These are phyloP conservation scores for Corythornis leucogaster DNA, from an alignment of 2,797 vertebrate genomes.

Conservation along the genomic window DNA sequence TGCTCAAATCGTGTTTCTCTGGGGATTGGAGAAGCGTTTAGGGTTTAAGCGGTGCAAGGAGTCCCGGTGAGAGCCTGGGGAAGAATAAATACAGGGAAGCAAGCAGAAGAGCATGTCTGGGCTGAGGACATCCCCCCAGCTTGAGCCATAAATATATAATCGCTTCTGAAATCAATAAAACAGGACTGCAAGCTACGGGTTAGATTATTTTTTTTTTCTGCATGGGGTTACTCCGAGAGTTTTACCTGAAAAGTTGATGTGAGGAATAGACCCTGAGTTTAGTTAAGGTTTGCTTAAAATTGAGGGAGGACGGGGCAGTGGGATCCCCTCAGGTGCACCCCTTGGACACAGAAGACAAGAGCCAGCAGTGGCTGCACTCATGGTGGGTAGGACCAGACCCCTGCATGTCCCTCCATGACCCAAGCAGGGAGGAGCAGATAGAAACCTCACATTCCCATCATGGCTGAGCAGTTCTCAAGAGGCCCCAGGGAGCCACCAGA, in stretches of 20 bases:
- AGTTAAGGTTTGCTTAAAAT: not conserved
- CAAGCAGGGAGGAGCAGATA: not conserved
- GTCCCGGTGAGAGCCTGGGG: not conserved
- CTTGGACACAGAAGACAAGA: not conserved
- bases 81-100: not conserved
- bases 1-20: not conserved
- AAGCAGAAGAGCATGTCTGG: not conserved
- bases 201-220: not conserved
- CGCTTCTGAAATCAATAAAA: not conserved
- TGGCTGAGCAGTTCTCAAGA: not conserved
- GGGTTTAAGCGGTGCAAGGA: not conserved
- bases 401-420: not conserved
- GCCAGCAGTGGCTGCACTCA: not conserved
- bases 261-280: not conserved
- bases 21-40: not conserved
- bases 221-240: rapidly evolving
- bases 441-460: not conserved
- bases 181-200: rapidly evolving
- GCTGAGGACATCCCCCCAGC: not conserved
- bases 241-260: not conserved
- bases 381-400: not conserved
- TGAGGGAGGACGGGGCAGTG: not conserved
- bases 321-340: not conserved
- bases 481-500: not conserved
- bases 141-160: not conserved